These are phyloP conservation scores for Diachrysia chrysitis DNA, from an alignment of 2,888 invertebrate genomes.

Conservation along the genomic window DNA sequence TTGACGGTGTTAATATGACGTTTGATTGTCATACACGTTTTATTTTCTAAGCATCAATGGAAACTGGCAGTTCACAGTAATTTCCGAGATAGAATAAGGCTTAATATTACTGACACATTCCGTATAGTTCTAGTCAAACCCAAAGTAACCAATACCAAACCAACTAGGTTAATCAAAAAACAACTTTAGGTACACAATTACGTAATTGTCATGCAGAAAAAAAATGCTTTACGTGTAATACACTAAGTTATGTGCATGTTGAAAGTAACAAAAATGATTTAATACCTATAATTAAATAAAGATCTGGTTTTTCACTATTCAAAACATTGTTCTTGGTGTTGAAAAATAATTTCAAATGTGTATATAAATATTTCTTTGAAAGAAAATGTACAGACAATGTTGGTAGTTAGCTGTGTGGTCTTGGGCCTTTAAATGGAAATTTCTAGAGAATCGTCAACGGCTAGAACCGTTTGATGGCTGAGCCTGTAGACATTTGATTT, in stretches of 20 bases:
- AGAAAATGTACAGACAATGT: constrained; percentile 70
- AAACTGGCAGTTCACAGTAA: constrained; percentile 26
- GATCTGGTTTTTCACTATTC: constrained; percentile 66
- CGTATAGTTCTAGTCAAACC: constrained; percentile 56
- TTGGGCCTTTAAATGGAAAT: constrained; percentile 59
- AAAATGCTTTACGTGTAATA: constrained; percentile 69
- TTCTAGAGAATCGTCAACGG: constrained; percentile 29
- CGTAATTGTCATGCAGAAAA: constrained; percentile 60
- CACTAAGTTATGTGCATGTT: constrained; percentile 51
- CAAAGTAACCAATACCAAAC: constrained; percentile 49
- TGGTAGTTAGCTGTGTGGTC: constrained; percentile 62
- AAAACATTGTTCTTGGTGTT: constrained; percentile 77
- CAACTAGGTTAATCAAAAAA: constrained; percentile 40
- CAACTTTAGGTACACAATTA: constrained; percentile 52
- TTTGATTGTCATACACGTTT: constrained; percentile 44
- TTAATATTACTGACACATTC: constrained; percentile 50
- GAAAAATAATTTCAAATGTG: constrained; percentile 65
- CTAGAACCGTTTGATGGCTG: constrained; percentile 24
- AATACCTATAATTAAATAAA: constrained; percentile 66
- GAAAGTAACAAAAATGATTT: constrained; percentile 45
- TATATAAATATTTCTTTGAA: constrained; percentile 73
- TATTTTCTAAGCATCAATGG: constrained; percentile 36
- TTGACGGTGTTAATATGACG: constrained; percentile 42
- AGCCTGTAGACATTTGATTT: constrained; percentile 31
- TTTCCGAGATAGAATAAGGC: constrained; percentile 46